Percentiles rank a stretch among this genome's conserved stretches.
These are phyloP conservation scores for Cybosia mesomella DNA, from an alignment of 2,888 invertebrate genomes.

Conservation along the genomic window DNA sequence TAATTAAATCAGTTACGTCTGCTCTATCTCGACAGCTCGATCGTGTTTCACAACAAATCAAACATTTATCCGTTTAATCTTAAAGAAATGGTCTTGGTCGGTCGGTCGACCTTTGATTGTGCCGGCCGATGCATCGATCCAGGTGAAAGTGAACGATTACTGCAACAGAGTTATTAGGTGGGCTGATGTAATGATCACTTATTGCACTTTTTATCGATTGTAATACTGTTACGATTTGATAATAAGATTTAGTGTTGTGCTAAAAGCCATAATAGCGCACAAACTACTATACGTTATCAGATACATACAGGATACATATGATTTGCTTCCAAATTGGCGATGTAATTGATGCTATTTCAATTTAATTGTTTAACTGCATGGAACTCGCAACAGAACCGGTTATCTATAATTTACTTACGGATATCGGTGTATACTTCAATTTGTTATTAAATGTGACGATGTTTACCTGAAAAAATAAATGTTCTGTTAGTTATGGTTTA, in stretches of 20 bases:
- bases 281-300: slow-evolving; percentile 1
- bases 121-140: slow-evolving; percentile 64
- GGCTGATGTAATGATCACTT: slow-evolving; percentile 77
- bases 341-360: slow-evolving; percentile 13
- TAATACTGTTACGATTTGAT: slow-evolving; percentile 63
- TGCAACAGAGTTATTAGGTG: slow-evolving; percentile 78
- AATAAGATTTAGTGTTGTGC: slow-evolving; percentile 48
- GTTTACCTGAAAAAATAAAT: slow-evolving; percentile 46
- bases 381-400: slow-evolving; percentile 32
- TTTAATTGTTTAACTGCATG: slow-evolving; percentile 40
- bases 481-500: slow-evolving; percentile 18
- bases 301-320: not conserved
- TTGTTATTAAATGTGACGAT: slow-evolving; percentile 16
- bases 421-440: slow-evolving; percentile 28
- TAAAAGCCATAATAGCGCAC: slow-evolving; percentile 14
- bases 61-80: slow-evolving; percentile 51
- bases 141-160: slow-evolving; percentile 81
- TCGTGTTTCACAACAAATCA: slow-evolving; percentile 36
- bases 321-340: slow-evolving; percentile 13
- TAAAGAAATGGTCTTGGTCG: slow-evolving; percentile 60
- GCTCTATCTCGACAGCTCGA: slow-evolving; percentile 29
- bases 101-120: slow-evolving; percentile 66
- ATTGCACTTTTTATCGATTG: slow-evolving; percentile 72
- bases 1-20: slow-evolving; percentile 28
- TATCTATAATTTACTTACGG: slow-evolving; percentile 32